Base-by-base conservation (phyloP, 2,113 vertebrate species). In the Bothrops jararaca region DNA sequence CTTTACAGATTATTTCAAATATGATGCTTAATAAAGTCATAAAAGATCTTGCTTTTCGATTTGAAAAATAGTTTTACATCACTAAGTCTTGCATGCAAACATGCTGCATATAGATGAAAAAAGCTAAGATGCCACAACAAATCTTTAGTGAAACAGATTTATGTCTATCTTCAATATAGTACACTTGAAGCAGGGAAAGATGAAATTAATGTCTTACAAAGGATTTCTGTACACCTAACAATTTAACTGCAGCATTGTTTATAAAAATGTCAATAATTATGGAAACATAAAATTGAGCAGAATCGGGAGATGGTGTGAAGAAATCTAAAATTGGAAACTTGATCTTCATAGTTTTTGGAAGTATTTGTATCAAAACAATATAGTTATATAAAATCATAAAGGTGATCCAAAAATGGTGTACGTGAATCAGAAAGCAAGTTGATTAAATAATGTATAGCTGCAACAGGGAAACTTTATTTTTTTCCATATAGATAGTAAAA, bases 251-350 rank as follows among this genome's bases (percentile, higher is more conserved):
- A 93, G 11, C 42, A 56, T 85, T 92, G 89, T 90, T 74, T 95
- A 95, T 90, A 23, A 93, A 95, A 94, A 23, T 15, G 80, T 91
- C 89, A 57, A 91, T 34, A 10, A 90, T 91, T 86, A 91, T 89
- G n/a, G 1, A 0, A n/a, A 93, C 0, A 0, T 50, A 0, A 86
- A 92, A 0, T 57, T 39, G 64, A 24, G 58, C 26, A 34, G 15
- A 26, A 56, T 42, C 48, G 4, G 39, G 56, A 88, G 26, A 56
- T 1, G 22, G 7, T 9, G 42, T 39, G 10, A 87, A 15, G 34
- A 87, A 58, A 48, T 18, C 88, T 6, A 26, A 80, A 42, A 57
- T 1, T 56, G 57, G 23, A 74, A 42, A 53, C 50, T 74, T 18
- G 7, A 26, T 53, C n/a, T 80, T 10, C 34, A 56, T 45, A 89